Conservation (phyloP, 2,797 vertebrate species). For the Sylvia borin region DNA sequence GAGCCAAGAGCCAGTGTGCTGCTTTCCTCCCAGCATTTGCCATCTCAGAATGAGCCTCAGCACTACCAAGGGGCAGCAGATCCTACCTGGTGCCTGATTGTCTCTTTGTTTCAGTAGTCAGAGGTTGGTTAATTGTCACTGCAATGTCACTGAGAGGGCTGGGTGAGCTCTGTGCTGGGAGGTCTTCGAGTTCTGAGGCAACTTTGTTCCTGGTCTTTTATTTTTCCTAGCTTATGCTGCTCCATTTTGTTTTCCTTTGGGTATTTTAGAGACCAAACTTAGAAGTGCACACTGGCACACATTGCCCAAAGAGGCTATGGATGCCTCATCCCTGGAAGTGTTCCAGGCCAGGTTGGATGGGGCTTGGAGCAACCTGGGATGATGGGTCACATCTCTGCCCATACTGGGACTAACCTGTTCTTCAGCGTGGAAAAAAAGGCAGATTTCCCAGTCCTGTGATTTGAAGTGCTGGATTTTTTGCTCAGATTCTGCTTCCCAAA, state of each 20-base stretch:
- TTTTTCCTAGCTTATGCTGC: background rate
- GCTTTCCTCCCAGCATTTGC: background rate
- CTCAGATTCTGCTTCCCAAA: background rate
- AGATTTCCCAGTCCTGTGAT: background rate
- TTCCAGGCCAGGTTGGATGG: background rate
- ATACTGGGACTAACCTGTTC: background rate
- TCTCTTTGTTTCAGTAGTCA: background rate
- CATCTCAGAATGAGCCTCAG: background rate
- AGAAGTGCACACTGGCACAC: background rate
- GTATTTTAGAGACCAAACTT: background rate
- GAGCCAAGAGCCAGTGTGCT: background rate
- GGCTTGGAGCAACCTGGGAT: background rate
- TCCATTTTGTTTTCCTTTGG: background rate
- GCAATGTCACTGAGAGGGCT: background rate
- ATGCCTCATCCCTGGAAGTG: background rate
- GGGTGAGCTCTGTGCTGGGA: background rate
- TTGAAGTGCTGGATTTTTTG: background rate
- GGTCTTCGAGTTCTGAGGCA: background rate
- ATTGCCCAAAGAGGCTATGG: background rate
- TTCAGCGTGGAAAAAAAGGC: background rate
- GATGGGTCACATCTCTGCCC: background rate
- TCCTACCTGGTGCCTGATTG: background rate
- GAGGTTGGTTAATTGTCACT: background rate
- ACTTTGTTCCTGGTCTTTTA: background rate
- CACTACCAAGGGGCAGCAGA: background rate